These are phyloP conservation scores for Loris lydekkerianus DNA, from an alignment of 2,797 vertebrate species.

Conservation along the genomic window DNA sequence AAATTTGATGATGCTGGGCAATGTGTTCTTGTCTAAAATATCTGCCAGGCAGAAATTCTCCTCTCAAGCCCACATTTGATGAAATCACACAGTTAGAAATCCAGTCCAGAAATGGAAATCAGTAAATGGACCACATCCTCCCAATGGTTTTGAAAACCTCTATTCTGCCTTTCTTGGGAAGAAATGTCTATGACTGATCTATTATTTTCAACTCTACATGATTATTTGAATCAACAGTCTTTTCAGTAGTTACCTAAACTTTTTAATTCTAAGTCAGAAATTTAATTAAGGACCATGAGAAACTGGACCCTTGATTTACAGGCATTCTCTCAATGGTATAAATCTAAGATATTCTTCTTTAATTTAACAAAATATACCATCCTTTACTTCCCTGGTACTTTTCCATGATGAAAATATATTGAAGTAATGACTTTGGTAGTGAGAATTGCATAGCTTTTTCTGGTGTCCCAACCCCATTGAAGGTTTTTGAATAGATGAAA, in stretches of 20 bases:
- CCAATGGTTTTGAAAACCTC: slow-evolving; percentile 84
- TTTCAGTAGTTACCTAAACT: slow-evolving; percentile 61
- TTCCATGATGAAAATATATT: background rate
- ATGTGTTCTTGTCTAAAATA: slow-evolving; percentile 84
- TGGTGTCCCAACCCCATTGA: background rate
- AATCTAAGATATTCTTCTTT: background rate
- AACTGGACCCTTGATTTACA: slow-evolving; percentile 24
- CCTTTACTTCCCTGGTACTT: background rate
- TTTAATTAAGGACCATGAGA: slow-evolving; percentile 53
- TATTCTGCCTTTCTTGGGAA: slow-evolving; percentile 58
- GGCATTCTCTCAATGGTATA: background rate
- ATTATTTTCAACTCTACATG: slow-evolving; percentile 78
- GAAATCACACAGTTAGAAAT: slow-evolving; percentile 89
- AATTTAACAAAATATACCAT: background rate
- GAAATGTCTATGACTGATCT: slow-evolving; percentile 82
- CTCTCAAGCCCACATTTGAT: slow-evolving; percentile 84
- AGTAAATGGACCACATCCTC: slow-evolving; percentile 79
- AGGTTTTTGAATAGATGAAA: slow-evolving; percentile 16
- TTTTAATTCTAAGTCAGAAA: slow-evolving; percentile 54
- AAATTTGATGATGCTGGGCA: slow-evolving; percentile 85
- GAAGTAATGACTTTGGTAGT: background rate
- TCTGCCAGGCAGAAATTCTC: slow-evolving; percentile 83
- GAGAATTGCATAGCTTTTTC: slow-evolving; percentile 23
- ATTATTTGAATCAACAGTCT: slow-evolving; percentile 46
- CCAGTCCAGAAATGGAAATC: slow-evolving; percentile 86